A percentile compares a stretch with the other conserved stretches of the same genome.
phyloP scores from a whole-genome alignment of 1,140 invertebrate genomes.

The Pseudachorutes palmiensis region DNA sequence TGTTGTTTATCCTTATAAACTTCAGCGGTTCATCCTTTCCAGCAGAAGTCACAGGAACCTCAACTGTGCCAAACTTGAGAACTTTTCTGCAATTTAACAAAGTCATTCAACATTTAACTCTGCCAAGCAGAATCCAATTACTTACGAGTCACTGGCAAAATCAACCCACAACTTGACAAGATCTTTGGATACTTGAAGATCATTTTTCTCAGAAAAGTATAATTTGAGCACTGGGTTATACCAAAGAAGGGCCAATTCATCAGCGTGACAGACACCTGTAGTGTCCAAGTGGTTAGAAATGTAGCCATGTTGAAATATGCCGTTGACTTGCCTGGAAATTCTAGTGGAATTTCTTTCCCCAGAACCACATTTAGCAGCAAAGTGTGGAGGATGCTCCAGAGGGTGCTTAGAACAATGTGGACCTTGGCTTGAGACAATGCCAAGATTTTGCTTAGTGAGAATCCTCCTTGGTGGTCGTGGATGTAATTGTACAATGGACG shows the following conservation, averaged over 20 bases:
- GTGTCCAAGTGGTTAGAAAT: not conserved
- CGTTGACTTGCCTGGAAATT: not conserved
- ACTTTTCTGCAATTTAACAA: not conserved
- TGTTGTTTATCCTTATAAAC: not conserved
- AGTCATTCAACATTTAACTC: not conserved
- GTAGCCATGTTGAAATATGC: not conserved
- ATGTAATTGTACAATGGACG: not conserved
- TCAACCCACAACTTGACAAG: conserved; percentile 14
- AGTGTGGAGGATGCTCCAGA: not conserved
- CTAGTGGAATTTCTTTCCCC: not conserved
- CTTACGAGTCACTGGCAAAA: conserved; percentile 18
- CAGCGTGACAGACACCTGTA: not conserved
- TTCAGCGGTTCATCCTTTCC: not conserved
- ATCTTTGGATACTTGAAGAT: conserved; percentile 4
- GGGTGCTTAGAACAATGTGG: not conserved
- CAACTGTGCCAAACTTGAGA: not conserved
- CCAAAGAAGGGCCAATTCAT: not conserved
- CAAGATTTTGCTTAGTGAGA: not conserved
- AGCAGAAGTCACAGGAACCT: not conserved
- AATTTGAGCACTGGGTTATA: not conserved
- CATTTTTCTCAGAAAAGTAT: not conserved
- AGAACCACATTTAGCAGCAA: not conserved
- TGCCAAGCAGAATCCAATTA: not conserved
- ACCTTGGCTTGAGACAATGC: not conserved
- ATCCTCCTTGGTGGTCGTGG: conserved; percentile 3